phyloP scores from a whole-genome alignment of 2,797 vertebrate genomes.

The Gymnoscopelus braueri region DNA sequence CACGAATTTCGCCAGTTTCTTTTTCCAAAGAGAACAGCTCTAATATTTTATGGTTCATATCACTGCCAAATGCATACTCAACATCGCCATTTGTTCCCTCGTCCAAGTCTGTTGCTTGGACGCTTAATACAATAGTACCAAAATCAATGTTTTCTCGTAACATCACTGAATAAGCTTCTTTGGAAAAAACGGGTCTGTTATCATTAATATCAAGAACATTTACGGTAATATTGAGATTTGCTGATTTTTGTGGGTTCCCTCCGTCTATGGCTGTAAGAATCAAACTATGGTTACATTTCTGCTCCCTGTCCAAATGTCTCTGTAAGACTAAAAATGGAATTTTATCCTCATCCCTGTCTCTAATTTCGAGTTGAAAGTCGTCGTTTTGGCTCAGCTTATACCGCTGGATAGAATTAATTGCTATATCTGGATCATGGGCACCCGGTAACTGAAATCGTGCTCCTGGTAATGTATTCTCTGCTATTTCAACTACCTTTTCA shows the following conservation, averaged over 20 bases:
- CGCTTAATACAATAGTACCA: conserved; percentile 47
- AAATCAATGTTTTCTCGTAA: conserved; percentile 62
- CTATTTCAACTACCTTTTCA: conserved; percentile 71
- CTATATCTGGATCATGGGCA: conserved; percentile 79
- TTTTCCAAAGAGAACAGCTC: conserved; percentile 62
- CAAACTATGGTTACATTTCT: conserved; percentile 64
- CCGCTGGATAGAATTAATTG: conserved; percentile 65
- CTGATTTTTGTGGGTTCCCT: conserved; percentile 75
- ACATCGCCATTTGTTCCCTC: conserved; percentile 69
- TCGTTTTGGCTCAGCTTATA: conserved; percentile 74
- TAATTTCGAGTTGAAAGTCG: conserved; percentile 75
- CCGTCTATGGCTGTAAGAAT: conserved; percentile 76
- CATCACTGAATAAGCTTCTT: conserved; percentile 63
- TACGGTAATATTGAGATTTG: conserved; percentile 63
- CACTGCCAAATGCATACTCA: conserved; percentile 52
- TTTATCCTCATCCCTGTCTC: conserved; percentile 76
- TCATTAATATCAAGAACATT: conserved; percentile 80
- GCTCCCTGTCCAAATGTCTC: conserved; percentile 79
- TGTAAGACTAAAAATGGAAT: conserved; percentile 76
- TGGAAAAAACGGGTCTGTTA: conserved; percentile 79
- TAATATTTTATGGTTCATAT: conserved; percentile 33
- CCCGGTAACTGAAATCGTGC: conserved; percentile 78
- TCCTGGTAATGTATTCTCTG: conserved; percentile 65
- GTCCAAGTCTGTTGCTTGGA: conserved; percentile 71
- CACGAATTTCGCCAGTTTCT: conserved; percentile 64